Percentiles rank a stretch among this genome's conserved stretches.
phyloP scores from a whole-genome alignment of 2,797 vertebrate genomes.

The Mastacembelus armatus region DNA sequence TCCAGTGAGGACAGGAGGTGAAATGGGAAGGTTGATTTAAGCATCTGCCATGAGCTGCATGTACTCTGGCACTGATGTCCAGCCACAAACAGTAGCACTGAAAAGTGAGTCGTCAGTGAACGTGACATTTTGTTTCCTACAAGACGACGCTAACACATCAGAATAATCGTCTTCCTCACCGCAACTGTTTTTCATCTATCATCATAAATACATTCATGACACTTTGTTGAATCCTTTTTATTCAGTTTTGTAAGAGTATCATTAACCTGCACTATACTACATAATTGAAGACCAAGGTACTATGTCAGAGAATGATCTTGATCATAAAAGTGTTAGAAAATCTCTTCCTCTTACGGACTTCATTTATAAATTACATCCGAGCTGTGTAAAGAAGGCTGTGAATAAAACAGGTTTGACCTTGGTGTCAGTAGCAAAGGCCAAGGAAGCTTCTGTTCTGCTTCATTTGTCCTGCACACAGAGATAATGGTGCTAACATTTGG shows the following conservation, averaged over 20 bases:
- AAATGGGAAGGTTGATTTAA: not conserved
- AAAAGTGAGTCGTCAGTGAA: slow-evolving; percentile 21
- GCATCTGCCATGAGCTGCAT: not conserved
- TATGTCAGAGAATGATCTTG: not conserved
- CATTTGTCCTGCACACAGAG: slow-evolving; percentile 22
- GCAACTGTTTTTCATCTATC: slow-evolving; percentile 5
- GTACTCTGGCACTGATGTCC: not conserved
- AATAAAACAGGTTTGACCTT: slow-evolving; percentile 45
- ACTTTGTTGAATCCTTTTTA: not conserved
- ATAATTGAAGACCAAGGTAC: not conserved
- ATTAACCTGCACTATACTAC: not conserved
- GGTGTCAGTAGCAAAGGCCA: slow-evolving; percentile 10
- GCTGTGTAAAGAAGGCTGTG: slow-evolving; percentile 4
- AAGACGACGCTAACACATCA: not conserved
- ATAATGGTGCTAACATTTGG: slow-evolving; percentile 8
- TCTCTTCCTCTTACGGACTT: not conserved
- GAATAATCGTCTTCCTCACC: slow-evolving; percentile 9
- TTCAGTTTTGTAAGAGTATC: not conserved
- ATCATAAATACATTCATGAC: slow-evolving; percentile 1
- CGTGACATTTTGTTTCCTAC: slow-evolving; percentile 17
- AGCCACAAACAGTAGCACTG: not conserved
- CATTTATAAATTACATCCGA: not conserved
- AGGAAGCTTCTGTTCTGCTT: slow-evolving; percentile 13
- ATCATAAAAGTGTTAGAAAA: slow-evolving; percentile 10
- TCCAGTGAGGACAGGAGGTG: slow-evolving; percentile 73